These are phyloP conservation scores for Luehdorfia chinensis DNA, from an alignment of 1,140 invertebrate genomes.

Conservation along the genomic window DNA sequence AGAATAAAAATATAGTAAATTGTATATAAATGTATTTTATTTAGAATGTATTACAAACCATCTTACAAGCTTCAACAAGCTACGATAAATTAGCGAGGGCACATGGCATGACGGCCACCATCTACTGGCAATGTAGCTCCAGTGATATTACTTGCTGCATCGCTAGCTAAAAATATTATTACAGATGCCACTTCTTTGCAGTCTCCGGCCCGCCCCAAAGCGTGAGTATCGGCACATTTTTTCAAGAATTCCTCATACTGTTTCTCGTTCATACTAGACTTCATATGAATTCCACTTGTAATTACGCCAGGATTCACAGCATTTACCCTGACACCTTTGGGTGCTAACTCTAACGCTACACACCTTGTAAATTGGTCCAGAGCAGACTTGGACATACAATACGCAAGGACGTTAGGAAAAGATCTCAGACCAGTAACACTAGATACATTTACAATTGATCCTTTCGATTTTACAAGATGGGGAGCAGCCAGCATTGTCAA, in stretches of 20 bases:
- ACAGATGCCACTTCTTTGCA: constrained; percentile 85
- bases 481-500: constrained; percentile 87
- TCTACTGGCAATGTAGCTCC: constrained; percentile 87
- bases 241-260: constrained; percentile 85
- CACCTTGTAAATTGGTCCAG: constrained; percentile 90
- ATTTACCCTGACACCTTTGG: constrained; percentile 87
- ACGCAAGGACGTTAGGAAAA: constrained; percentile 82
- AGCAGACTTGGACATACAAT: constrained; percentile 89
- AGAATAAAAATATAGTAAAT: background rate
- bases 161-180: constrained; percentile 88
- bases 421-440: constrained; percentile 87
- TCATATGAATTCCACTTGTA: constrained; percentile 85
- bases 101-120: constrained; percentile 79
- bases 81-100: constrained; percentile 43
- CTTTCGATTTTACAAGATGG: constrained; percentile 83
- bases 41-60: constrained; percentile 77
- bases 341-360: constrained; percentile 81
- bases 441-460: constrained; percentile 89
- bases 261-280: constrained; percentile 82
- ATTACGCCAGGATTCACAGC: constrained; percentile 87
- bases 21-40: background rate
- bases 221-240: constrained; percentile 84
- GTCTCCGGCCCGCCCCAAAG: constrained; percentile 84
- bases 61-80: constrained; percentile 72
- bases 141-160: constrained; percentile 87